Evolutionary conservation across 1,140 invertebrate genomes (phyloP).

Genomic region (Mycetomoellerius zeteki): DNA sequence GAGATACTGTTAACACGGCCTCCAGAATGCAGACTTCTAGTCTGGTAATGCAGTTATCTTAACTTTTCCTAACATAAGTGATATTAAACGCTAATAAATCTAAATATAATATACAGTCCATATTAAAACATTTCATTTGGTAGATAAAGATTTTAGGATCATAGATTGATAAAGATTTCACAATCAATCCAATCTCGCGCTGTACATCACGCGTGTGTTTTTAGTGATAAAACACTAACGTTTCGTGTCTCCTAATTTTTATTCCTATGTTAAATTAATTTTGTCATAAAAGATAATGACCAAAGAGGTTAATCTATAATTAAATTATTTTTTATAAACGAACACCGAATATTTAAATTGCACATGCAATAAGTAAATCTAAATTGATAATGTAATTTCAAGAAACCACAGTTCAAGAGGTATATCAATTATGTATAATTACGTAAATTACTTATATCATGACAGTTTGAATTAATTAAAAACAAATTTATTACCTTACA

Average conservation of each 20-base stretch:
- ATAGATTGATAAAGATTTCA: too few species aligned
- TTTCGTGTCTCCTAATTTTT: too few species aligned
- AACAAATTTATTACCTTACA: not conserved
- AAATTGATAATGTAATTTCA: not conserved
- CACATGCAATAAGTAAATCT: not conserved
- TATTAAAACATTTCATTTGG: not conserved
- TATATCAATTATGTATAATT: not conserved
- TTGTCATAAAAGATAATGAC: not conserved
- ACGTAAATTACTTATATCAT: not conserved
- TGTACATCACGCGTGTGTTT: too few species aligned
- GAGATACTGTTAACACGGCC: slow-evolving; percentile 95
- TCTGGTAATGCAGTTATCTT: slow-evolving; percentile 85
- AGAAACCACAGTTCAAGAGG: not conserved
- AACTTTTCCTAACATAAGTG: not conserved
- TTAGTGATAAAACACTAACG: too few species aligned
- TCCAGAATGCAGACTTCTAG: slow-evolving; percentile 95
- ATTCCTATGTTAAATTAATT: not conserved
- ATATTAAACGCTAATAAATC: not conserved
- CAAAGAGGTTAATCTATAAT: not conserved
- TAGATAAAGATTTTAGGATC: too few species aligned
- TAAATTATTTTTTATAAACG: not conserved
- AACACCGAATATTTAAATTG: not conserved
- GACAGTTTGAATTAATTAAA: not conserved
- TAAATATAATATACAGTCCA: not conserved
- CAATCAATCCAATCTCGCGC: too few species aligned